A percentile compares a stretch with the other conserved stretches of the same genome.
Conservation (phyloP, 2,888 invertebrate genomes). For the Metalampra italica region DNA sequence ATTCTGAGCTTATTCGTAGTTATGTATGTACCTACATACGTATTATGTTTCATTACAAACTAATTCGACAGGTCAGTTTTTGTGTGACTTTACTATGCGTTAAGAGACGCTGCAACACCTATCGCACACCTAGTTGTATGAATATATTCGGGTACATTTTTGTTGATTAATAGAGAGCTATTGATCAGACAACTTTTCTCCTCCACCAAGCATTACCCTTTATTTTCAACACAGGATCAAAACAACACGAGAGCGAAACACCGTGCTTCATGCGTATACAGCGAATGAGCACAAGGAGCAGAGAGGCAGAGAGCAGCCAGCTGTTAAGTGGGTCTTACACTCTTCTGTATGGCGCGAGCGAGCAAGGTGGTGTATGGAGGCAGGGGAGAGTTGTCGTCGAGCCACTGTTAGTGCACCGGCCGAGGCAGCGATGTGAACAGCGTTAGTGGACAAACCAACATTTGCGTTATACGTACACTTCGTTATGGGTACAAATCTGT, state of each 20-base stretch:
- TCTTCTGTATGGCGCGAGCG: slow-evolving; percentile 83
- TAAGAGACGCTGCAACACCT: too few species aligned
- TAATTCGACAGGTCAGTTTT: too few species aligned
- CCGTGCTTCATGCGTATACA: neutral
- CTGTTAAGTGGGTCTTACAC: slow-evolving; percentile 73
- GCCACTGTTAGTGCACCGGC: slow-evolving; percentile 80
- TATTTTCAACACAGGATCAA: neutral
- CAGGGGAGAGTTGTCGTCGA: slow-evolving; percentile 86
- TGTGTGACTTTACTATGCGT: too few species aligned
- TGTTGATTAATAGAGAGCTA: too few species aligned
- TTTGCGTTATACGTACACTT: neutral
- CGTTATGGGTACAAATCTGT: neutral
- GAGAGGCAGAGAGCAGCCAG: neutral
- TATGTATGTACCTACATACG: too few species aligned
- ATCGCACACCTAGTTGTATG: too few species aligned
- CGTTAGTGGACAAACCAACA: slow-evolving; percentile 38
- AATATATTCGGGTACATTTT: too few species aligned
- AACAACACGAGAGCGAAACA: neutral
- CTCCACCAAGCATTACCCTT: neutral
- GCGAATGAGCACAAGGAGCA: neutral
- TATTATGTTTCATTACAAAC: too few species aligned
- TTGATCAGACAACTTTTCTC: too few species aligned
- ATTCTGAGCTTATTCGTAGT: too few species aligned
- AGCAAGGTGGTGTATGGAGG: slow-evolving; percentile 83
- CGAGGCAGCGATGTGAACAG: slow-evolving; percentile 46